Evolutionary conservation across 2,113 vertebrate species (phyloP), one percentile per base, ranked within the genome.

Genomic region (Cercocebus atys): DNA sequence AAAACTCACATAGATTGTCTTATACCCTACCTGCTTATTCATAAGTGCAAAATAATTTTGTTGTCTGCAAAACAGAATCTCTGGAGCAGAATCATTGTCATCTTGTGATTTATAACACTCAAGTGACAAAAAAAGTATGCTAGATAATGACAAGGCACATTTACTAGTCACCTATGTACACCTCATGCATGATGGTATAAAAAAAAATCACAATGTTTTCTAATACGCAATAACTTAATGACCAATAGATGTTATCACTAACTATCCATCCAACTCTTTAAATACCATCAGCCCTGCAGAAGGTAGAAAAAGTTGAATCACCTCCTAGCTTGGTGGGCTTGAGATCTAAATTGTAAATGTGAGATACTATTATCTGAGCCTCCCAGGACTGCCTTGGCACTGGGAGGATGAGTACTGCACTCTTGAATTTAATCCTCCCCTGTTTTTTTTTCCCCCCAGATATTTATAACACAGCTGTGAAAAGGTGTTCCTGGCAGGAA

Each of bases 401-500:
- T 86, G 30, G 78, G 17, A 95, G 50, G 50, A 97, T 93, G 85
- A 90, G 95, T 95, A 96, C n/a, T 87, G 80, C 96, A 94, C 94
- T 95, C 95, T 92, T 89, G 50, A 76, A 86, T 94, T 97, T 98
- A 98, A 98, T 97, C 95, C 94, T 97, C 88, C 45, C 35, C 20
- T 88, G 32, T 78, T 94, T 98, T 96, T 79, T 94, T 40, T 40
- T 85, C 66, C 94, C 96, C 87, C 95, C 84, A 97, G 96, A 87
- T 97, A 95, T 96, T 98, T 96, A 93, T 97, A 98, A 98, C 93
- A 94, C 96, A 97, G 95, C 97, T 98, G 94, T 95, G 94, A 94
- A 93, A 97, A 97, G 97, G 97, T 97, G 81, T 50, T 97, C 88
- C 94, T 97, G 91, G 94, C 82, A 96, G 97, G 95, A 98, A 96